Evolutionary conservation across 2,113 vertebrate genomes (phyloP).

Genomic region (Thalassoma bifasciatum): DNA sequence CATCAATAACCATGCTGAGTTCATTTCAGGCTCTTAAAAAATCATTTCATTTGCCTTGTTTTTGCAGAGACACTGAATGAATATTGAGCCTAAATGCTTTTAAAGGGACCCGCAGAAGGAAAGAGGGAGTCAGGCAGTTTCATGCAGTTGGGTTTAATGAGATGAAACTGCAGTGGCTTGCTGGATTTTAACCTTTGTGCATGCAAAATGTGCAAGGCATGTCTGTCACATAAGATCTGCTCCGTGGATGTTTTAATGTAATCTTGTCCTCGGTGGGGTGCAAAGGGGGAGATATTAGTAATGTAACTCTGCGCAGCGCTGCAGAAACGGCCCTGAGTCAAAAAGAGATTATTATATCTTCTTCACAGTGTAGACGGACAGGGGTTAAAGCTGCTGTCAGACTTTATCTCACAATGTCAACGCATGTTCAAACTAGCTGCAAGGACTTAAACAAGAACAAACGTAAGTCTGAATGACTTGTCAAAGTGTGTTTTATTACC

Average conservation of each 20-base stretch:
- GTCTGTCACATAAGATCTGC: constrained; percentile 7
- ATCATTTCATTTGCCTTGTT: constrained; percentile 12
- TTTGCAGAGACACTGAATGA: constrained; percentile 13
- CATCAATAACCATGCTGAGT: constrained; percentile 52
- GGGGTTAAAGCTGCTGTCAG: constrained; percentile 10
- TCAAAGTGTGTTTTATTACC: not conserved
- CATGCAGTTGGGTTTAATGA: constrained; percentile 18
- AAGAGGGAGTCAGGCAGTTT: not conserved
- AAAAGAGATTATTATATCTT: not conserved
- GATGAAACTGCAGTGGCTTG: constrained; percentile 23
- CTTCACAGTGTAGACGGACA: constrained; percentile 2
- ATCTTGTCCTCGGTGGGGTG: constrained; percentile 9
- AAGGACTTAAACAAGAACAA: not conserved
- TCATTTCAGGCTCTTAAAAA: constrained; percentile 37
- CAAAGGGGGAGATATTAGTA: not conserved
- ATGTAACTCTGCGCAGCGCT: not conserved
- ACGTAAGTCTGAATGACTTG: not conserved
- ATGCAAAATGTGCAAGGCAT: not conserved
- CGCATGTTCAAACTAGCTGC: not conserved
- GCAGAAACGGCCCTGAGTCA: not conserved
- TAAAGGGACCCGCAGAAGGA: constrained; percentile 5
- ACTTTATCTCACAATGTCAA: not conserved
- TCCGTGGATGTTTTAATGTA: constrained; percentile 19
- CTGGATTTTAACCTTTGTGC: constrained; percentile 19
- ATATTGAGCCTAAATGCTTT: constrained; percentile 21